Conservation (phyloP, 2,113 vertebrate species). For the Serinus canaria region DNA sequence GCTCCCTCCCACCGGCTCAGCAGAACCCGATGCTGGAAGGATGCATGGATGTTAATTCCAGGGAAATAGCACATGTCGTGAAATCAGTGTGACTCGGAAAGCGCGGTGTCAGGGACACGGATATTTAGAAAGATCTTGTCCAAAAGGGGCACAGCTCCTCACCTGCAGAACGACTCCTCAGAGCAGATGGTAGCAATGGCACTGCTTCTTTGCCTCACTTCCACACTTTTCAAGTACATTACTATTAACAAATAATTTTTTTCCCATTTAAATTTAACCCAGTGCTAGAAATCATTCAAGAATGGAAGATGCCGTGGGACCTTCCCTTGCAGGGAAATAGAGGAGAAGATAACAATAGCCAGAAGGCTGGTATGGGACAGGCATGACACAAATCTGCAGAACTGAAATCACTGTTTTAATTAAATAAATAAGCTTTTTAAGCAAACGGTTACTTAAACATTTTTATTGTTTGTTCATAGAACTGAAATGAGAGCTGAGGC, state of each 20-base stretch:
- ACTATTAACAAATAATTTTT: background rate
- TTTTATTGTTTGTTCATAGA: background rate
- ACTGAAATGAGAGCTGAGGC: background rate
- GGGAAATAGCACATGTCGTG: background rate
- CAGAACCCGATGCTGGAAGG: too few species aligned
- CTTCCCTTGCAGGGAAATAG: background rate
- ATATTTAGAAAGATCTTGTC: background rate
- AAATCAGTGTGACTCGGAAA: background rate
- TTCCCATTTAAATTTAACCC: background rate
- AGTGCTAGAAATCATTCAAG: background rate
- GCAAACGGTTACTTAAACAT: background rate
- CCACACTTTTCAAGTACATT: background rate
- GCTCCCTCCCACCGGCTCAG: background rate
- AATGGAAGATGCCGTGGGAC: background rate
- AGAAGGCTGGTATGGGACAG: background rate
- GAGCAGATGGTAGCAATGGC: background rate
- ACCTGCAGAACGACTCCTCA: background rate
- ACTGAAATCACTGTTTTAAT: background rate
- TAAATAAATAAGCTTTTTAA: background rate
- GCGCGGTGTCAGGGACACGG: rapidly evolving
- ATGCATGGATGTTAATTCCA: too few species aligned
- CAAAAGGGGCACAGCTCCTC: background rate
- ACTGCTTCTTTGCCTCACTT: background rate
- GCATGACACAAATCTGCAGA: background rate
- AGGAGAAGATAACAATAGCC: background rate